Evolutionary conservation across 2,888 invertebrate genomes (phyloP).

Genomic region (Luperina nickerlii): DNA sequence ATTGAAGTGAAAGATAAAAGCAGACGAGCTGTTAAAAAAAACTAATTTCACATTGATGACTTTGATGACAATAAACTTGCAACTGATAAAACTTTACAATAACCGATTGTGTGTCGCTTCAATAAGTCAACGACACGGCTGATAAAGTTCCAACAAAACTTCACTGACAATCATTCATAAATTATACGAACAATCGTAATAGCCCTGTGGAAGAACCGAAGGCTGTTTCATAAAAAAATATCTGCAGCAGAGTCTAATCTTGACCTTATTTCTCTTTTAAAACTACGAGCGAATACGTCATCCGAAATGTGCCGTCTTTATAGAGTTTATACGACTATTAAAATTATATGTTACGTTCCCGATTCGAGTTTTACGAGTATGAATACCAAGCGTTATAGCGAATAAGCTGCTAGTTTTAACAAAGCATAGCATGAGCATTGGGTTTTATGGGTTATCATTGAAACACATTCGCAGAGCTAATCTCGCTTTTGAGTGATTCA

Average conservation of each 20-base stretch:
- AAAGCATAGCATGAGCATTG: conserved; percentile 3
- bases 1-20: conserved; percentile 31
- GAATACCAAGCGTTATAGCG: conserved; percentile 28
- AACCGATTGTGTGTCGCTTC: conserved; percentile 50
- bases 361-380: conserved; percentile 52
- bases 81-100: conserved; percentile 54
- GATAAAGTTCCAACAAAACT: conserved; percentile 60
- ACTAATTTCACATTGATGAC: conserved; percentile 22
- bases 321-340: conserved; percentile 48
- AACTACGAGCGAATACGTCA: conserved; percentile 72
- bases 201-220: conserved; percentile 56
- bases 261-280: conserved; percentile 83
- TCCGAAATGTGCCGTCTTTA: conserved; percentile 54
- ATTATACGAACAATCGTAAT: conserved; percentile 45
- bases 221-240: conserved; percentile 74
- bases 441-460: not conserved
- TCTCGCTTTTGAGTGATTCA: no score
- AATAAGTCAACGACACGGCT: conserved; percentile 62
- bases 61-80: conserved; percentile 40
- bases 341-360: conserved; percentile 60
- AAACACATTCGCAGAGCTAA: not conserved
- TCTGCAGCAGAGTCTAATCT: conserved; percentile 73
- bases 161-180: conserved; percentile 47
- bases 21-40: not conserved
- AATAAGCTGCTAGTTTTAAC: conserved; percentile 28